Evolutionary conservation across 1,140 invertebrate species (phyloP), one percentile per base, ranked within the genome.

Genomic region (Marisa cornuarietis): DNA sequence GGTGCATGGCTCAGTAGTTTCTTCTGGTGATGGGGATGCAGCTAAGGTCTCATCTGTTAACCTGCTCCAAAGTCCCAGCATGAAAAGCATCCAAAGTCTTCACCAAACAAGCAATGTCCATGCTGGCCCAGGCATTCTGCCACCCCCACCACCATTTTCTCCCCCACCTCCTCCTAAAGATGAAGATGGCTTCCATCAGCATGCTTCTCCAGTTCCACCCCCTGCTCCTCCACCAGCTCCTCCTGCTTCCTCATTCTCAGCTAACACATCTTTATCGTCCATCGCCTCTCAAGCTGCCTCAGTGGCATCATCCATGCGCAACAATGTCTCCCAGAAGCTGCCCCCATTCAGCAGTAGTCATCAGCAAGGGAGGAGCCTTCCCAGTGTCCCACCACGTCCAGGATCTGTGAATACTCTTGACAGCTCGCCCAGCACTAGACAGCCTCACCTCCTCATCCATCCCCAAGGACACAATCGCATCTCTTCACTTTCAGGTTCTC

Each of bases 181-280:
- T 51, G 51, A n/a, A 11, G 63, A 26, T 22, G 58, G 54, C 31
- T 76, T 58, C 54, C 62, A 65, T 75, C 61, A 78, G 49, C 76
- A 65, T 26, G 18, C 31, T 52, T 66, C 75, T 58, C 69, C 78
- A 62, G 24, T 68, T 68, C 80, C 79, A 42, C 82, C 82, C 7
- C 73, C 82, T 81, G 82, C 82, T 75, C 81, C 82, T 71, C 78
- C 76, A 18, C 77, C 76, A 26, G n/a, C 54, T 24, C 51, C 72
- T 31, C 72, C 42, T 14, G 6, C 13, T 24, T 42, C 76, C 6
- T 68, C 76, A 13, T 20, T 63, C 63, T 18, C 76, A 13, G 76
- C 26, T 18, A 79, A 75, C 52, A 24, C 71, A 62, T 77, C 76
- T 42, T 22, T 77, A 22, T 68, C 65, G 3, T 75, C 82, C 71